Evolutionary conservation across 2,113 vertebrate genomes (phyloP).

Genomic region (Pseudorectes ferrugineus): DNA sequence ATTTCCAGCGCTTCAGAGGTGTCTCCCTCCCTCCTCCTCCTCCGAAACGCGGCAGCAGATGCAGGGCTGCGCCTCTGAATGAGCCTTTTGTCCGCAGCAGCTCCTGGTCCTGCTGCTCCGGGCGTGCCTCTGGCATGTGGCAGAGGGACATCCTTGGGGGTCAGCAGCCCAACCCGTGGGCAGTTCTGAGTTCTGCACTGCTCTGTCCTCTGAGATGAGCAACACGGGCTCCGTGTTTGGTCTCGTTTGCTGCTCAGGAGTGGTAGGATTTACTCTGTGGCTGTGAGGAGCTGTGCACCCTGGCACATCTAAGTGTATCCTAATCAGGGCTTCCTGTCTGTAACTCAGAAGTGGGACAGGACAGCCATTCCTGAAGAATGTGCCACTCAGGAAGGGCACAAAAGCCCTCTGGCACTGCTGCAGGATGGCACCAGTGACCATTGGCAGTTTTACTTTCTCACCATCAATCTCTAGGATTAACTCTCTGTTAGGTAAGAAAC

Average conservation of each 20-base stretch:
- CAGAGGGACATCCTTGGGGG: background rate
- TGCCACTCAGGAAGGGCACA: background rate
- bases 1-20: background rate
- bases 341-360: background rate
- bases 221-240: fast-evolving
- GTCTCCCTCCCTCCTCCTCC: background rate
- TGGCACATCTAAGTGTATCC: background rate
- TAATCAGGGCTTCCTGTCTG: background rate
- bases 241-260: background rate
- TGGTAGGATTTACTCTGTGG: background rate
- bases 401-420: fast-evolving
- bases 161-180: background rate
- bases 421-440: background rate
- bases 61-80: background rate
- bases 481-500: fast-evolving
- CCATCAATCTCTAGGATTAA: background rate
- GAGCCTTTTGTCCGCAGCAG: background rate
- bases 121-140: background rate
- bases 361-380: background rate
- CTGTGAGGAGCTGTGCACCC: background rate
- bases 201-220: fast-evolving
- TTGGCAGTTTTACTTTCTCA: background rate
- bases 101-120: background rate
- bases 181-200: background rate
- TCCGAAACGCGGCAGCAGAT: background rate